Conservation (phyloP, 2,113 vertebrate species). For the Scalopus aquaticus region DNA sequence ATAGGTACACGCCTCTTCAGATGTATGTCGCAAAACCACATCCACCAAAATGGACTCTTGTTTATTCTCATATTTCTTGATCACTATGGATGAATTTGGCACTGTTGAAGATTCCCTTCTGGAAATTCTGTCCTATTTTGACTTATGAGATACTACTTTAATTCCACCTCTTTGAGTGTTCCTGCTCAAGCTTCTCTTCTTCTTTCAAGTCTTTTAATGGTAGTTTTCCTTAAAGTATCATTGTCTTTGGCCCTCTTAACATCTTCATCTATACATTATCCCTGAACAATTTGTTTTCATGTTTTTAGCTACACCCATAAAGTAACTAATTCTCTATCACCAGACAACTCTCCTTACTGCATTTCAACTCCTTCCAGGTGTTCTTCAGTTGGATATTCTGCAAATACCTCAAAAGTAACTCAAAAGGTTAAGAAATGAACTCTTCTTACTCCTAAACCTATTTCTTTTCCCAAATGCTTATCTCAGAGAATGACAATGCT, state of each 20-base stretch:
- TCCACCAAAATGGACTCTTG: not conserved
- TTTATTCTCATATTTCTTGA: conserved; percentile 1
- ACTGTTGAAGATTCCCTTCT: not conserved
- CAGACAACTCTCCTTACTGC: not conserved
- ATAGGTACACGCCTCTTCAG: too few relatives aligned
- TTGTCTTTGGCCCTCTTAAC: not conserved
- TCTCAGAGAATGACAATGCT: not conserved
- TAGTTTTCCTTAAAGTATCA: not conserved
- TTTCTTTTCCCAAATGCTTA: conserved; percentile 23
- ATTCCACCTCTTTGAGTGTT: not conserved
- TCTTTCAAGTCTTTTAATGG: not conserved
- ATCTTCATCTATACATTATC: not conserved
- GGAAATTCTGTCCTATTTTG: not conserved
- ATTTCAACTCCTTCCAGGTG: not conserved
- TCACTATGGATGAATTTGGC: not conserved
- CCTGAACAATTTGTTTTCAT: conserved; percentile 1
- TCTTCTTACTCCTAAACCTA: not conserved
- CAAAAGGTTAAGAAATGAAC: not conserved
- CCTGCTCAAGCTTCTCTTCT: not conserved
- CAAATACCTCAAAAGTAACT: not conserved
- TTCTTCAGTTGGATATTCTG: not conserved
- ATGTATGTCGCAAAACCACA: too few relatives aligned
- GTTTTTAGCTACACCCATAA: not conserved
- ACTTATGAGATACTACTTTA: not conserved
- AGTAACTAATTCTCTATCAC: not conserved